phyloP scores from a whole-genome alignment of 2,113 vertebrate species.

The Rattus norvegicus region GRCr8 NC_086020.1:83047001-83047500 shows the following conservation, averaged over 20 bases:
- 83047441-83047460: background rate
- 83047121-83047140: no score
- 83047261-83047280: no score
- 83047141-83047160: no score
- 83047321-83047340: background rate
- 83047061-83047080: background rate
- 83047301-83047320: background rate
- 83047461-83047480: background rate
- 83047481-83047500: background rate
- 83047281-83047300: background rate
- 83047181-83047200: no score
- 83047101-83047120: background rate
- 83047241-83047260: no score
- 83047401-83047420: background rate
- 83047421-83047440: background rate
- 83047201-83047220: no score
- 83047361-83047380: background rate
- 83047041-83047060: background rate
- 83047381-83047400: background rate
- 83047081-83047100: background rate
- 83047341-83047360: background rate
- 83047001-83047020: no score
- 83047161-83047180: no score
- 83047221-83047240: no score
- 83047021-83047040: background rate